Percentiles rank a stretch among this genome's conserved stretches.
Evolutionary conservation across 2,888 invertebrate species (phyloP).

Genomic region (Stenodema calcarata): DNA sequence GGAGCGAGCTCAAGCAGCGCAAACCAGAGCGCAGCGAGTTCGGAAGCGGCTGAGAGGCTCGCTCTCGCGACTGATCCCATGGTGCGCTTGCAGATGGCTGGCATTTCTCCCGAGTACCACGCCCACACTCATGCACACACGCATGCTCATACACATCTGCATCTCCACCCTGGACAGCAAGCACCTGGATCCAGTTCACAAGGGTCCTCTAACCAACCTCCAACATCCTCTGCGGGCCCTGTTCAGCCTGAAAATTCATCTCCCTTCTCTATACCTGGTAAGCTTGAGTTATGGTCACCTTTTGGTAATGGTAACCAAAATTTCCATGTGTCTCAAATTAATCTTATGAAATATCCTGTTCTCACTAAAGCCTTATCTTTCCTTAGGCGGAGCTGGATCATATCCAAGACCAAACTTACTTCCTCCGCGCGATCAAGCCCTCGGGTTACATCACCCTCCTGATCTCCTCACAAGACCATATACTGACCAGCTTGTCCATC

Average conservation of each 20-base stretch:
- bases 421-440: constrained; percentile 67
- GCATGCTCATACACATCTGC: constrained; percentile 88
- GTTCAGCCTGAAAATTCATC: constrained; percentile 58
- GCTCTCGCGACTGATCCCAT: constrained; percentile 90
- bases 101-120: constrained; percentile 86
- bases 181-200: constrained; percentile 59
- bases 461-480: constrained; percentile 81
- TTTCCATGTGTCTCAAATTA: background rate
- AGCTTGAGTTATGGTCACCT: background rate
- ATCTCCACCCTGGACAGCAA: constrained; percentile 77
- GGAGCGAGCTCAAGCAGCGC: constrained; percentile 64
- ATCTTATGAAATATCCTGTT: no score
- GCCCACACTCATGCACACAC: constrained; percentile 92
- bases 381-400: constrained; percentile 66
- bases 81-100: constrained; percentile 92
- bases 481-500: constrained; percentile 80
- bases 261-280: constrained; percentile 64
- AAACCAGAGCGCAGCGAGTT: constrained; percentile 64
- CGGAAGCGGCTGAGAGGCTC: constrained; percentile 78
- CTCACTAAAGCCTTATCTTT: background rate
- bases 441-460: constrained; percentile 74
- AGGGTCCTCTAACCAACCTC: constrained; percentile 33
- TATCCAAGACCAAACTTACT: constrained; percentile 70
- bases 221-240: constrained; percentile 59
- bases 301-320: background rate